Evolutionary conservation across 2,113 vertebrate species (phyloP).

Genomic region (Grammomys dolichurus): DNA sequence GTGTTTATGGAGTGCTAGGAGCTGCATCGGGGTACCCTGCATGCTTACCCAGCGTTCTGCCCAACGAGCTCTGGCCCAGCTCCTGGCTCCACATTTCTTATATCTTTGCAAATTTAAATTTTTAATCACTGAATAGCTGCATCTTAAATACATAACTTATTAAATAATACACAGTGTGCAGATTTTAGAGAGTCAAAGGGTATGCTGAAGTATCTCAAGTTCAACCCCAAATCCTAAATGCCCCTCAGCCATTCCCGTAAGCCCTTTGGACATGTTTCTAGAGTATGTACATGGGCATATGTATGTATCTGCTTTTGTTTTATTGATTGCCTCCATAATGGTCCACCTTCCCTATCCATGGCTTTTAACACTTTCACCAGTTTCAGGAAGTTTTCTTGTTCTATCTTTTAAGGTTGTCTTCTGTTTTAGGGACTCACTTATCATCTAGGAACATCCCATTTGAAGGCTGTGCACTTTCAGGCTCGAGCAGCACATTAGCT

Average conservation of each 20-base stretch:
- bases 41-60: background rate
- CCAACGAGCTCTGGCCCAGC: background rate
- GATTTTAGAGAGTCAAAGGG: background rate
- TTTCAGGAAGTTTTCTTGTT: background rate
- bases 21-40: too few relatives aligned
- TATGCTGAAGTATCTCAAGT: background rate
- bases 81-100: background rate
- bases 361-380: background rate
- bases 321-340: background rate
- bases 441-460: background rate
- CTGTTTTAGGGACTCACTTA: background rate
- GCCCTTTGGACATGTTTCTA: background rate
- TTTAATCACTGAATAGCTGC: conserved; percentile 13
- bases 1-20: background rate
- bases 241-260: background rate
- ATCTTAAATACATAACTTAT: background rate
- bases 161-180: background rate
- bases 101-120: background rate
- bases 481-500: background rate
- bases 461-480: background rate
- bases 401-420: background rate
- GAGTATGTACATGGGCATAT: accelerated
- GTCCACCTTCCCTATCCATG: background rate
- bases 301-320: background rate
- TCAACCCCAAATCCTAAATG: background rate